These are phyloP conservation scores for Drosophila aldrichi DNA, from an alignment of 2,888 invertebrate genomes.

Conservation along the genomic window DNA sequence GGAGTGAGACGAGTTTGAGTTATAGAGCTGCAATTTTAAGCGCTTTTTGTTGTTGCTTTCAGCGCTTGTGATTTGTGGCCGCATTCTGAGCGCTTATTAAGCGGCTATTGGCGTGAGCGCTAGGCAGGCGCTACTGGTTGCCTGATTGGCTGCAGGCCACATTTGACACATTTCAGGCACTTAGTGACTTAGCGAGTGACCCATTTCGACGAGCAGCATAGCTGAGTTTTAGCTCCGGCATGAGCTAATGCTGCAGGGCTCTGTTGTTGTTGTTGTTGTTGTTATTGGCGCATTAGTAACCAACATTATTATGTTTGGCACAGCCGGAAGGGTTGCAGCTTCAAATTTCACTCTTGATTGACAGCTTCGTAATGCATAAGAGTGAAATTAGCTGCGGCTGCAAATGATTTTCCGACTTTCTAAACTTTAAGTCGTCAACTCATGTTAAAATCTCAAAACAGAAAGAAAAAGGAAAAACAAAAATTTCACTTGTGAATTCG, in stretches of 20 bases:
- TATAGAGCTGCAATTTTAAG: conserved; percentile 28
- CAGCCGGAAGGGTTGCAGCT: conserved; percentile 53
- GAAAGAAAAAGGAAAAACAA: not conserved
- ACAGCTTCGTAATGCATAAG: conserved; percentile 19
- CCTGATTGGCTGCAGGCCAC: conserved; percentile 63
- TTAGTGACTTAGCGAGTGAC: conserved; percentile 71
- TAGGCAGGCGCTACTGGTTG: conserved; percentile 53
- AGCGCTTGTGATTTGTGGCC: conserved; percentile 53
- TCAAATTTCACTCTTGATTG: conserved; percentile 36
- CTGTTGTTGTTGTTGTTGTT: conserved; percentile 32
- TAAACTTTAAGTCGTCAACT: conserved; percentile 28
- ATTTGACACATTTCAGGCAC: conserved; percentile 72
- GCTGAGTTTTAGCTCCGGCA: conserved; percentile 13
- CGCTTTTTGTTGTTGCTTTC: conserved; percentile 20
- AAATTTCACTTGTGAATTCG: conserved; percentile 23
- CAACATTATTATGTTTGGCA: conserved; percentile 39
- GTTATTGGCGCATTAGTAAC: conserved; percentile 53
- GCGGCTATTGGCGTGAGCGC: conserved; percentile 51
- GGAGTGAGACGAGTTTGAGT: conserved; percentile 26
- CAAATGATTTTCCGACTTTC: conserved; percentile 42
- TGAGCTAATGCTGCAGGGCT: conserved; percentile 43
- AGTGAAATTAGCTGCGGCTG: conserved; percentile 34
- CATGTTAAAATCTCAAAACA: not conserved
- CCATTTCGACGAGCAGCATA: conserved; percentile 66
- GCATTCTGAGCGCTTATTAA: conserved; percentile 69